A percentile compares a stretch with the other conserved stretches of the same genome.
Conservation (phyloP, 2,888 invertebrate genomes). For the Tortricodes alternella region DNA sequence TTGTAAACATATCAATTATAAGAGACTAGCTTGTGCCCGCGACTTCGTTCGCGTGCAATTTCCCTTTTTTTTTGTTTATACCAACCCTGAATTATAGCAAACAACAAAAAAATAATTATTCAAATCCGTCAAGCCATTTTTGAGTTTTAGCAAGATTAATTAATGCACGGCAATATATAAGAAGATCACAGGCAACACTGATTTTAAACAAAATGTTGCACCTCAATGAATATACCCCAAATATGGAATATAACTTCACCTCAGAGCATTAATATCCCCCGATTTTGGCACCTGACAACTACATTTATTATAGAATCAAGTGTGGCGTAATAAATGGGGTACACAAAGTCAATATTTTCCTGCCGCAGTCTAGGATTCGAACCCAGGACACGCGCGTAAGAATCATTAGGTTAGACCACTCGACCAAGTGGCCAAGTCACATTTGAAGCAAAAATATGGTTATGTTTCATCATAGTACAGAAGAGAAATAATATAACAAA, state of each 20-base stretch:
- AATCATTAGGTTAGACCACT: conserved; percentile 30
- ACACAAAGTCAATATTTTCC: conserved; percentile 1
- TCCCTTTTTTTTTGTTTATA: too few species aligned
- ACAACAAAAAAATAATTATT: too few species aligned
- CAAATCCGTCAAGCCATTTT: too few species aligned
- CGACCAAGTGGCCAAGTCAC: conserved; percentile 35
- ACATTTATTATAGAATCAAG: conserved; percentile 71
- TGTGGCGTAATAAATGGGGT: conserved; percentile 78
- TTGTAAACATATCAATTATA: too few species aligned
- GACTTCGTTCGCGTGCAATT: too few species aligned
- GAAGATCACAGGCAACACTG: neutral
- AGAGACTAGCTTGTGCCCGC: too few species aligned
- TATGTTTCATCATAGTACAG: conserved; percentile 1
- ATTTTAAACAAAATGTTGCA: conserved; percentile 52
- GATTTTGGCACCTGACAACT: conserved; percentile 70
- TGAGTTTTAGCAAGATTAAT: too few species aligned
- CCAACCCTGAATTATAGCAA: too few species aligned
- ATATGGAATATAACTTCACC: conserved; percentile 62
- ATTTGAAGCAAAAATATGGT: conserved; percentile 23
- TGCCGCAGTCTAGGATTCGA: conserved; percentile 50
- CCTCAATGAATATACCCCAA: conserved; percentile 58
- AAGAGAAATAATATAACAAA: neutral
- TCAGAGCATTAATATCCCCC: conserved; percentile 64
- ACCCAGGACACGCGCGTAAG: conserved; percentile 42
- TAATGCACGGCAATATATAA: too few species aligned